Evolutionary conservation across 1,140 invertebrate species (phyloP), one percentile per base, ranked within the genome.

Genomic region (Drosophila nikananu): DNA sequence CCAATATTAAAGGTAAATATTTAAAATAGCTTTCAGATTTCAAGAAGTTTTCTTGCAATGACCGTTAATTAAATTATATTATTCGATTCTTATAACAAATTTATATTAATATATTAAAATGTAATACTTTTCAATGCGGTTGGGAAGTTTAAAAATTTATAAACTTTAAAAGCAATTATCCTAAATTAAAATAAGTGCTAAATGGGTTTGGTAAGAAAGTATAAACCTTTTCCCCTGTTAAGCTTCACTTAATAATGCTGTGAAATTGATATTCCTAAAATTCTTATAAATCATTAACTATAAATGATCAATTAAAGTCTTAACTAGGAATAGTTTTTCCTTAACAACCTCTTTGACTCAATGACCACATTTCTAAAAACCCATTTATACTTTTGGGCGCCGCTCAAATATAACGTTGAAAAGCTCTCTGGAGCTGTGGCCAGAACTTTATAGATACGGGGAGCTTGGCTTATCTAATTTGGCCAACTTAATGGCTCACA

Each of bases 351-450:
- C 19, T 9, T 51, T 15, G 13, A 3, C 12, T 21, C 30, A 17
- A 37, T 30, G 48, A 39, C 32, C 49, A 15, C 2, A 25, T 25
- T 23, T 39, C 8, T 1, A 5, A 66, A 66, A 30, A 12, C 19
- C 30, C 37, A 30, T 25, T 60, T 71, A 35, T 66, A 72, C 70
- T 73, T 73, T 73, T 49, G 67, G 70, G 52, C 21, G 52, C 21
- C 7, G 12, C 7, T 19, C 19, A 7, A 10, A 32, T 49, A 58
- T 39, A 9, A 19, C 39, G 35, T 48, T 23, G 9, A 30, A 72
- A 37, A 73, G 46, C 46, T 49, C 46, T 49, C 23, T 17, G 46
- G 15, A 72, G 70, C 70, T 73, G 37, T 25, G 27, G n/a, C 19
- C n/a, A 55, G 27, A 71, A 35, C 37, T 51, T 35, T 21, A 17